These are phyloP conservation scores for Drosophila atripex DNA, from an alignment of 2,888 invertebrate genomes.

Conservation along the genomic window DNA sequence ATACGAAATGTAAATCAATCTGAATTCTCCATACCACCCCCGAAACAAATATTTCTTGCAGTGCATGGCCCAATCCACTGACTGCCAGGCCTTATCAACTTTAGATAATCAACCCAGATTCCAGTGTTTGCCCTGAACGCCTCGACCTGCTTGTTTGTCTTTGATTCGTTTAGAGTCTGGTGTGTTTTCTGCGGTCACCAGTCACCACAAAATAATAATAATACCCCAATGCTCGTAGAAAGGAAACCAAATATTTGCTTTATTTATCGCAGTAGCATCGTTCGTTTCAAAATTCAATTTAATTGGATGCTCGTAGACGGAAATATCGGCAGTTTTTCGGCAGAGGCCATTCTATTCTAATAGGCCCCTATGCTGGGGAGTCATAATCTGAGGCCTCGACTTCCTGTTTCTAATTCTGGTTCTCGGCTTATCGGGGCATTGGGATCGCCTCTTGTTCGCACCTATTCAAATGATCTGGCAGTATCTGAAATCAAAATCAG, in stretches of 20 bases:
- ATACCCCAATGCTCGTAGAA: conserved; percentile 2
- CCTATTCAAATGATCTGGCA: conserved; percentile 69
- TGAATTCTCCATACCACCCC: not conserved
- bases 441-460: conserved; percentile 67
- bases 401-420: conserved; percentile 51
- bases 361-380: conserved; percentile 59
- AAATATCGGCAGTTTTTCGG: conserved; percentile 25
- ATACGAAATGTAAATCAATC: not conserved
- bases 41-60: conserved; percentile 3
- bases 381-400: conserved; percentile 69
- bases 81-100: conserved; percentile 60
- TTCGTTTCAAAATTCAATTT: conserved; percentile 74
- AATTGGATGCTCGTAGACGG: conserved; percentile 74
- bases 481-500: conserved; percentile 25
- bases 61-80: conserved; percentile 5
- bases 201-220: conserved; percentile 14
- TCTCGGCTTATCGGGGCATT: conserved; percentile 53
- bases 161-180: conserved; percentile 46
- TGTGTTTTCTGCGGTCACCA: conserved; percentile 15
- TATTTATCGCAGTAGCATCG: conserved; percentile 80
- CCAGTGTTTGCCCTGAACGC: conserved; percentile 61
- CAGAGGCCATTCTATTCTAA: conserved; percentile 16
- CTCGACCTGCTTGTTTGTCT: conserved; percentile 51
- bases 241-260: conserved; percentile 66
- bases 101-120: conserved; percentile 69